Evolutionary conservation across 1,140 invertebrate species (phyloP).

Genomic region (Oryzaephilus surinamensis): DNA sequence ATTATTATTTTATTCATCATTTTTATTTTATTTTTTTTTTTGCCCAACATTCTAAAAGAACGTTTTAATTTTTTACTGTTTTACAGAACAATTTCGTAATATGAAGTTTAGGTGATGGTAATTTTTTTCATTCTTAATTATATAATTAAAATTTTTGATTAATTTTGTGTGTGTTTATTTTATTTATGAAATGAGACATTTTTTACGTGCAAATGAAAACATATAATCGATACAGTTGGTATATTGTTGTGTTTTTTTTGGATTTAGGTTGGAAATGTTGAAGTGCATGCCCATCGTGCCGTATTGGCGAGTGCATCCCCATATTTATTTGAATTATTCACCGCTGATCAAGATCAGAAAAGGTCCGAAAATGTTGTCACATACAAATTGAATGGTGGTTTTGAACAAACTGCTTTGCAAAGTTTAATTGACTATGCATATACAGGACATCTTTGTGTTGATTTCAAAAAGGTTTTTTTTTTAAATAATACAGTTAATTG

Average conservation of each 20-base stretch:
- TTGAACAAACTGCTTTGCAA: conserved; percentile 56
- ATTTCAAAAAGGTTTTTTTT: neutral
- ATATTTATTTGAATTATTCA: conserved; percentile 68
- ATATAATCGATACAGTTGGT: conserved; percentile 1
- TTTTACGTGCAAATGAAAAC: neutral
- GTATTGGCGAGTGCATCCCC: conserved; percentile 66
- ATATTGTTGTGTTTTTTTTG: conserved; percentile 7
- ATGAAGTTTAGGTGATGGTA: conserved; percentile 31
- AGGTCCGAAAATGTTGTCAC: conserved; percentile 40
- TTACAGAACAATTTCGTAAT: conserved; percentile 34
- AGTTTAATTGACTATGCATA: conserved; percentile 73
- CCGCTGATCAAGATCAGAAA: conserved; percentile 45
- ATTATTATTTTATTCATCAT: neutral
- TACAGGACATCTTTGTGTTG: no score
- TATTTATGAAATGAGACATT: conserved; percentile 1
- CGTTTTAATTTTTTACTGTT: conserved; percentile 33
- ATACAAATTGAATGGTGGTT: conserved; percentile 57
- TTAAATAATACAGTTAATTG: neutral
- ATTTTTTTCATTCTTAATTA: conserved; percentile 23
- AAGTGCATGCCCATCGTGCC: conserved; percentile 64
- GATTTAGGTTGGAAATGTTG: conserved; percentile 51
- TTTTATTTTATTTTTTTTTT: conserved; percentile 10
- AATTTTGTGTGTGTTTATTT: neutral
- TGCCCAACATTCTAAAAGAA: conserved; percentile 13
- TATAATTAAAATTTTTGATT: neutral